Base-by-base conservation (phyloP, 1,140 invertebrate species). In the Leucophenga varia region DNA sequence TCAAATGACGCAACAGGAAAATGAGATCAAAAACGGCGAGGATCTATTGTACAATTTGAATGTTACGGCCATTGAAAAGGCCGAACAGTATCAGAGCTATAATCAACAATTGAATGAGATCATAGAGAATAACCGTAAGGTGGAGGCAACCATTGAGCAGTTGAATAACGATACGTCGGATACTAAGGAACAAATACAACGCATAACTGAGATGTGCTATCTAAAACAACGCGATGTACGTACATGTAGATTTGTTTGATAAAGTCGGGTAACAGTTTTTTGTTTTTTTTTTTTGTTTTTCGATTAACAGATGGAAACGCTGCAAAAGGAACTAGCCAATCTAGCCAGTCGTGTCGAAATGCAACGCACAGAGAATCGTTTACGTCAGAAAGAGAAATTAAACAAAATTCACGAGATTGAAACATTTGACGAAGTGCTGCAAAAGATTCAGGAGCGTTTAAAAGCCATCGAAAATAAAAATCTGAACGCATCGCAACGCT, bases 1-100 rank as follows among this genome's bases (percentile, higher is more conserved):
- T 21, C 58, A 68, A 40, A 73, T 75, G 73, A 60, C 69, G 14
- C 72, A 74, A 37, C 65, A 72, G 4, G 72, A 74, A 31, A 30
- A 48, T 17, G 59, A 65, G 5, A 74, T 74, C 19, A 54, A 59
- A 12, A 41, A 39, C 16, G 49, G 51, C 21, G 72, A 74, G 28
- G 5, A 37, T 1, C 63, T 60, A 5, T 55, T 54, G 21, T 36
- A 40, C 0, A 19, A 45, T 3, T 43, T 73, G 10, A 47, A 21
- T 2, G 25, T 38, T 3, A 39, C 31, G 8, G 52, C 50, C 0
- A 16, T 39, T 0, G 3, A 16, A 1, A 58, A 52, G 32, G 31
- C 50, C 3, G 8, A 12, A 14, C 42, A 40, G 5, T 55, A 63
- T 22, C 61, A 59, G 35, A 32, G 43, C 2, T 12, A 41, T 0